These are phyloP conservation scores for Puntigrus tetrazona DNA, from an alignment of 2,113 vertebrate species.

Conservation along the genomic window DNA sequence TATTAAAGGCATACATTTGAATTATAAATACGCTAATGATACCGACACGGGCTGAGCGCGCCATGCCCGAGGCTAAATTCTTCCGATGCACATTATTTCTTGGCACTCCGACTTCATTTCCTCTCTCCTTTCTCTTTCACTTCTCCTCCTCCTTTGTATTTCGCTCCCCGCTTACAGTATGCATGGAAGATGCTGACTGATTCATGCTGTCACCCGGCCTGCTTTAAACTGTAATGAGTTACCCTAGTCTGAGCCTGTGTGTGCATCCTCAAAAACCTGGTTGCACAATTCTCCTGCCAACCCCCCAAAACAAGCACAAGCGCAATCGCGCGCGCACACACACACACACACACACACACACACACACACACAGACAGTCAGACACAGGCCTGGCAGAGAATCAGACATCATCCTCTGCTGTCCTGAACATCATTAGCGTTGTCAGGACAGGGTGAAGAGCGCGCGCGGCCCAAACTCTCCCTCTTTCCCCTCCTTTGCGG, in stretches of 20 bases:
- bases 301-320: not conserved
- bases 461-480: not conserved
- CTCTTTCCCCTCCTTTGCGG: not conserved
- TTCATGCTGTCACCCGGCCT: constrained; percentile 68
- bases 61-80: constrained; percentile 65
- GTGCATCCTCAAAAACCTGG: constrained; percentile 57
- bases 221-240: constrained; percentile 73
- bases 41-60: constrained; percentile 67
- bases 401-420: constrained; percentile 64
- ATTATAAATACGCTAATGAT: constrained; percentile 72
- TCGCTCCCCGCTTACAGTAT: constrained; percentile 27
- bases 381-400: not conserved
- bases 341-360: not conserved
- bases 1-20: constrained; percentile 72
- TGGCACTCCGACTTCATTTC: constrained; percentile 53
- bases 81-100: constrained; percentile 66
- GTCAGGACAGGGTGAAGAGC: constrained; percentile 59
- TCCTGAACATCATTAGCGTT: constrained; percentile 68
- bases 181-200: constrained; percentile 64
- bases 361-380: not conserved
- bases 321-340: too few species aligned
- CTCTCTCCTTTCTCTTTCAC: constrained; percentile 66
- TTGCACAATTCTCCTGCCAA: constrained; percentile 50
- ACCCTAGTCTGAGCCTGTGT: constrained; percentile 53
- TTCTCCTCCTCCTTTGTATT: constrained; percentile 29